Evolutionary conservation across 2,113 vertebrate genomes (phyloP), one percentile per base, ranked within the genome.

Genomic region (Mormyrus lacerda): DNA sequence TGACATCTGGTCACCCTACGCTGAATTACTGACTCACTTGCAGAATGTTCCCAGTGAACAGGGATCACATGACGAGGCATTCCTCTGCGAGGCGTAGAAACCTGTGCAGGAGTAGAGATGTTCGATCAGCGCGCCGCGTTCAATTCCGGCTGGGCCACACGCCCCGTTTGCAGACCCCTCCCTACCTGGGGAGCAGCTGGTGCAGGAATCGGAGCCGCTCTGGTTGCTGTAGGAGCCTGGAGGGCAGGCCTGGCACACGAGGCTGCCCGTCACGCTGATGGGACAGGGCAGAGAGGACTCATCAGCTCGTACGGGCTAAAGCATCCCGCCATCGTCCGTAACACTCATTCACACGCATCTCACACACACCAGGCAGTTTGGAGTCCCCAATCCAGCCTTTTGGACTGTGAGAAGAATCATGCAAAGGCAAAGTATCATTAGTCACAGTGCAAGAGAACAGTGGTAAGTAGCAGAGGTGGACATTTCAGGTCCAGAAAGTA

Each of bases 1-100:
- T 0, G n/a, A 45, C 85, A 79, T 2, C 31, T 90, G 73, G 89
- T 58, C 79, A 90, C 15, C 65, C 11, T 55, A 82, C 58, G 39
- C 31, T 6, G 86, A 90, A 48, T 55, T 45, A 89, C 15, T 27
- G 27, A 2, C 89, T 96, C 94, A 98, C 97, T 97, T 97, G 97
- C 97, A 98, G 84, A 96, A 97, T 1, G 92, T 94, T 91, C 96
- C 97, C 0, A 85, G 91, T 1, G 85, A 88, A 92, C 97, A 98
- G 3, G 97, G 95, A 39, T 94, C 61, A 90, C 97, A 98, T 3
- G 90, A 93, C 4, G 93, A 93, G 86, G 97, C 93, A 55, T 95
- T 96, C 76, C 93, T 91, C 89, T 92, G 90, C 0, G 95, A 95
- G 44, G 94, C 92, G 88, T 95, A 97, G 91, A 94, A 96, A 44